Conservation (phyloP, 1,140 invertebrate genomes). For the Zophobas atratus region DNA sequence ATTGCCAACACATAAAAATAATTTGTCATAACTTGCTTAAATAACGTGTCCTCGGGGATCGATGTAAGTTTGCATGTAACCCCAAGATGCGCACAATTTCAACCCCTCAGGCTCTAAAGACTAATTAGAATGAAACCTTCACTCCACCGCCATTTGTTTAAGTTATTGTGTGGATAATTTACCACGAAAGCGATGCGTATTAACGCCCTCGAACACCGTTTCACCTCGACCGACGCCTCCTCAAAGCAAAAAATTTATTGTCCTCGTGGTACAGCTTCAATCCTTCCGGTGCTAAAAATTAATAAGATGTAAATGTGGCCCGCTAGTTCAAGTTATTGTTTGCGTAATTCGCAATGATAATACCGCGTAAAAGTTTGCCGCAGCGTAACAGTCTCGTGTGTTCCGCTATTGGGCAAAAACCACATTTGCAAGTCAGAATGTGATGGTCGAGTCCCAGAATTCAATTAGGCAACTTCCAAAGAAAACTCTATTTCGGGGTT, state of each 20-base stretch:
- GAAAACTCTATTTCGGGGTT: neutral
- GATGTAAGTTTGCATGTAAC: neutral
- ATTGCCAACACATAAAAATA: neutral
- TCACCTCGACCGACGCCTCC: no score
- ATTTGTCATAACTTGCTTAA: constrained; percentile 1
- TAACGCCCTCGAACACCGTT: no score
- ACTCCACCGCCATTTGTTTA: no score
- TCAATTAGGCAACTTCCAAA: neutral
- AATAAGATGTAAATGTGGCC: neutral
- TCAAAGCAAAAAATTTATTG: no score
- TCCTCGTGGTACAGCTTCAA: neutral
- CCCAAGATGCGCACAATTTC: no score
- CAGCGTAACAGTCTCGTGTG: neutral
- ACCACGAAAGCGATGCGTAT: no score
- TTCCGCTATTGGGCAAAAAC: no score
- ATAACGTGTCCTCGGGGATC: neutral
- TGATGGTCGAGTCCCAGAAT: neutral
- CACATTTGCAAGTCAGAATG: constrained; percentile 10
- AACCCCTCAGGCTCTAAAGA: no score
- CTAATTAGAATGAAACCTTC: no score
- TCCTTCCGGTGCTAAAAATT: neutral
- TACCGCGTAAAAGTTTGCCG: constrained; percentile 3
- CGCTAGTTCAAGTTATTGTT: constrained; percentile 10
- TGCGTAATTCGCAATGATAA: constrained; percentile 8
- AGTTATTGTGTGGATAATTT: no score